Conservation (phyloP, 2,888 invertebrate genomes). For the Ormyrus rosae region DNA sequence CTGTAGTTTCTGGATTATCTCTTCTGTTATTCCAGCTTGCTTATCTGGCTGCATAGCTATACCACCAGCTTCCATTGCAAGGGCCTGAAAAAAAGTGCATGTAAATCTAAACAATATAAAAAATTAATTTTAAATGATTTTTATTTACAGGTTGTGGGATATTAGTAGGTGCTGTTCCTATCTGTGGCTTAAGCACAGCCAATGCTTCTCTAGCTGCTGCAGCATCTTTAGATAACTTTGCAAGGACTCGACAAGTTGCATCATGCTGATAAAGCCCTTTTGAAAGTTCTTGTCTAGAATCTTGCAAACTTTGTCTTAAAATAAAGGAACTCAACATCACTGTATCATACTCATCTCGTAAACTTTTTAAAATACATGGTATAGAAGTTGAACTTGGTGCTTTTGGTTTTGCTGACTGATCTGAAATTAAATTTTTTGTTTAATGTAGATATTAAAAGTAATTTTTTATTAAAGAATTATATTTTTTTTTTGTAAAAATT, state of each 20-base stretch:
- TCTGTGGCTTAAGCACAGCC: slow-evolving; percentile 98
- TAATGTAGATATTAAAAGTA: no score
- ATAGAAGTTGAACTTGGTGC: slow-evolving; percentile 98
- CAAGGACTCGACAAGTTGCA: slow-evolving; percentile 98
- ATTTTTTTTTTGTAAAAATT: slow-evolving; percentile 67
- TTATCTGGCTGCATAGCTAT: slow-evolving; percentile 87
- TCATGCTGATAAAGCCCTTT: slow-evolving; percentile 99
- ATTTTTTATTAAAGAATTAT: neutral
- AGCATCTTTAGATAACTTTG: slow-evolving; percentile 97
- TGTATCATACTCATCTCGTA: slow-evolving; percentile 98
- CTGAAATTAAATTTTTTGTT: slow-evolving; percentile 11
- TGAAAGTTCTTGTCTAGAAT: slow-evolving; percentile 91
- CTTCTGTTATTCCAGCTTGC: slow-evolving; percentile 94
- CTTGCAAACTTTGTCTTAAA: slow-evolving; percentile 97
- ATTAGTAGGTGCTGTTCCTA: slow-evolving; percentile 80
- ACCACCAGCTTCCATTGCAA: slow-evolving; percentile 86
- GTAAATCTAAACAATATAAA: neutral
- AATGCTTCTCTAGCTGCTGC: slow-evolving; percentile 98
- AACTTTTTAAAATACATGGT: slow-evolving; percentile 91
- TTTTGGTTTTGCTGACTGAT: slow-evolving; percentile 83
- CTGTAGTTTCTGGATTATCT: slow-evolving; percentile 94
- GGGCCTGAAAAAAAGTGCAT: slow-evolving; percentile 76
- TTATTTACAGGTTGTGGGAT: slow-evolving; percentile 79
- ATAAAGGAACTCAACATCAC: slow-evolving; percentile 98
- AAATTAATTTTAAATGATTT: neutral